phyloP scores from a whole-genome alignment of 2,888 invertebrate genomes.

The Microdon myrmicae region DNA sequence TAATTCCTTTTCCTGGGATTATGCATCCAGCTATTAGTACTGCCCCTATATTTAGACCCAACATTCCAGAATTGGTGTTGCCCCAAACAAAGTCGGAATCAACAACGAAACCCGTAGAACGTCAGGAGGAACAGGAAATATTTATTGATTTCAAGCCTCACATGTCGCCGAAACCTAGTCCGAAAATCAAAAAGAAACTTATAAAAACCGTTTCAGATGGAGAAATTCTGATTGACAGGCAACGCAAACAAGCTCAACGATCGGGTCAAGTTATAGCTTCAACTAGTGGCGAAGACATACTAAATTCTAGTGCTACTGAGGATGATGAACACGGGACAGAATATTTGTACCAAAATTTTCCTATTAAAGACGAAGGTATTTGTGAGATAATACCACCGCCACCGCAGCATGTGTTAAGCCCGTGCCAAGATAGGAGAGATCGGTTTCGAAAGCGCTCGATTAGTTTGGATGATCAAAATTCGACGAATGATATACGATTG shows the following conservation, averaged over 20 bases:
- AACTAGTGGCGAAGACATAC: conserved; percentile 23
- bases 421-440: conserved; percentile 69
- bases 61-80: conserved; percentile 61
- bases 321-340: conserved; percentile 52
- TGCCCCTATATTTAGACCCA: conserved; percentile 55
- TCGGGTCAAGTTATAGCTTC: conserved; percentile 6
- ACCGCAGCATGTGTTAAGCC: conserved; percentile 46
- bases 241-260: conserved; percentile 31
- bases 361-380: conserved; percentile 54
- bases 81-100: conserved; percentile 57
- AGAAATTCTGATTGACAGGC: conserved; percentile 33
- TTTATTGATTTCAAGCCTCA: conserved; percentile 89
- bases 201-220: conserved; percentile 80
- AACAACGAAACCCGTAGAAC: conserved; percentile 20
- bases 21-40: neutral
- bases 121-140: conserved; percentile 80
- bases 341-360: conserved; percentile 62
- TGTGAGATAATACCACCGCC: conserved; percentile 42
- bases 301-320: conserved; percentile 23
- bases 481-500: conserved; percentile 61
- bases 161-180: conserved; percentile 73
- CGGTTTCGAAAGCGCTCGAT: conserved; percentile 80
- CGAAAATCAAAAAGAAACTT: conserved; percentile 69
- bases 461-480: conserved; percentile 74
- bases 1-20: conserved; percentile 15